Percentiles rank a stretch among this genome's conserved stretches.
These are phyloP conservation scores for Mythimna impura DNA, from an alignment of 2,888 invertebrate species.

Conservation along the genomic window DNA sequence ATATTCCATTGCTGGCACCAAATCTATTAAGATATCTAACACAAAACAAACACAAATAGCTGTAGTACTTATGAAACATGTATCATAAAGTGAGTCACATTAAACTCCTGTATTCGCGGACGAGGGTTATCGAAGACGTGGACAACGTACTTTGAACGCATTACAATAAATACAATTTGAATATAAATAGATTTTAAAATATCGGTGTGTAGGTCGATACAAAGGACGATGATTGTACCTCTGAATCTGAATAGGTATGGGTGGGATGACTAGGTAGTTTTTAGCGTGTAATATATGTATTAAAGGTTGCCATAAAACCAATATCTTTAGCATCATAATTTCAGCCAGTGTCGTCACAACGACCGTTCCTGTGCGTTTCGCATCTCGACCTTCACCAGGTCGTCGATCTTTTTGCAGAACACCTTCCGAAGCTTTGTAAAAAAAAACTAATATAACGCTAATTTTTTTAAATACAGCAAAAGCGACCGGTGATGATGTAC, in stretches of 20 bases:
- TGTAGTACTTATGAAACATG: constrained; percentile 6
- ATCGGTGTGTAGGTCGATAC: neutral
- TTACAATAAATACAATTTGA: constrained; percentile 6
- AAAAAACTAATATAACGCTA: too few species aligned
- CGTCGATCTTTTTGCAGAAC: too few species aligned
- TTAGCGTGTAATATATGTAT: neutral
- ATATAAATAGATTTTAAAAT: constrained; percentile 12
- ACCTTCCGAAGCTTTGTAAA: too few species aligned
- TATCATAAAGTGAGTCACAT: constrained; percentile 38
- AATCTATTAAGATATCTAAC: neutral
- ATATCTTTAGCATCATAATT: neutral
- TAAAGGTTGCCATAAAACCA: neutral
- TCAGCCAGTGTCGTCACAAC: neutral
- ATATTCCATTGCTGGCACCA: constrained; percentile 5
- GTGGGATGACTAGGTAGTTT: neutral
- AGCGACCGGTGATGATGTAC: neutral
- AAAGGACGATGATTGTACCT: constrained; percentile 7
- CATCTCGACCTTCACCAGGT: too few species aligned
- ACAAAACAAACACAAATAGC: constrained; percentile 27
- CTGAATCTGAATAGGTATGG: neutral
- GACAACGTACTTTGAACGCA: constrained; percentile 24
- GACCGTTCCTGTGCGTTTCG: too few species aligned
- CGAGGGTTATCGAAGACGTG: constrained; percentile 22
- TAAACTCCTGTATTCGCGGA: constrained; percentile 20
- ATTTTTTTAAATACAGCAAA: too few species aligned